Conservation (phyloP, 2,888 invertebrate species). For the Euphydryas editha region DNA sequence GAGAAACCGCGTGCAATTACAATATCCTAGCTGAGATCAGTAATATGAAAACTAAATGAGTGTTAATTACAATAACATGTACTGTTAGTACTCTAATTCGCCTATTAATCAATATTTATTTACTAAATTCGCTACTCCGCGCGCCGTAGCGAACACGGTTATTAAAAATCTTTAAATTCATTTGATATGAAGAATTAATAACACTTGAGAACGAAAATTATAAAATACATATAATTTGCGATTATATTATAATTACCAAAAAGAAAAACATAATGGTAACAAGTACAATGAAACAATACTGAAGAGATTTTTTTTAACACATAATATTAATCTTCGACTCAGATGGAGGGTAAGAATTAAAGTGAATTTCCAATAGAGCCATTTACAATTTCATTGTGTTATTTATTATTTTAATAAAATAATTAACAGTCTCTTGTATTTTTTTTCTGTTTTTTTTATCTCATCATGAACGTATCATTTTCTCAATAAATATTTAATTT, state of each 20-base stretch:
- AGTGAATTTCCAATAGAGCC: neutral
- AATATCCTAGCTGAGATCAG: conserved; percentile 56
- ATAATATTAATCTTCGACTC: neutral
- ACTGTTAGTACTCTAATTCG: conserved; percentile 43
- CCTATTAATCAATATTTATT: conserved; percentile 30
- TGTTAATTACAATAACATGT: conserved; percentile 29
- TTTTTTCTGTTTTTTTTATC: neutral
- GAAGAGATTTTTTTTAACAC: neutral
- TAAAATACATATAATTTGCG: neutral
- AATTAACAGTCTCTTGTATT: no score
- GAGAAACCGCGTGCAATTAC: conserved; percentile 22
- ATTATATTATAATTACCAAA: neutral
- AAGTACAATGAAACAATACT: conserved; percentile 9
- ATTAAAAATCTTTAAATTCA: conserved; percentile 19
- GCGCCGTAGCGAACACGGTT: neutral
- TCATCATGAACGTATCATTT: neutral
- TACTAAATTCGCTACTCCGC: conserved; percentile 35
- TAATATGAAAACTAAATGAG: conserved; percentile 49
- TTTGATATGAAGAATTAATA: conserved; percentile 23
- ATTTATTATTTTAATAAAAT: neutral
- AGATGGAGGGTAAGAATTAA: neutral
- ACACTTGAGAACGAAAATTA: neutral
- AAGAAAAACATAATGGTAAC: conserved; percentile 3
- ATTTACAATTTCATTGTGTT: neutral
- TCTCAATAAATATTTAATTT: neutral